phyloP scores from a whole-genome alignment of 2,113 vertebrate genomes.

The Neolamprologus modestus region DNA sequence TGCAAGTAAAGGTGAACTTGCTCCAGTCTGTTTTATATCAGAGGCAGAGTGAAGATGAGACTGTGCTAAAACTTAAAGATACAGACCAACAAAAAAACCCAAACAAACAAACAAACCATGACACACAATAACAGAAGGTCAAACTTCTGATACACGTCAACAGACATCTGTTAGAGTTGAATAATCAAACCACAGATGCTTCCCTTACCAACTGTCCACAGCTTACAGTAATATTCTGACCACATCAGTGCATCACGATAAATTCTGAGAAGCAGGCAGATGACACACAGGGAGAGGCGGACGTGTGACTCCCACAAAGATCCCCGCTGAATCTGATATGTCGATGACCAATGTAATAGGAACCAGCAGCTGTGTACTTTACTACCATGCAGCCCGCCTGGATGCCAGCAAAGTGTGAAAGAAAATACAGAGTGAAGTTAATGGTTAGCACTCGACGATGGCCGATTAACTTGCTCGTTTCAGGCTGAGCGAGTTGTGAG shows the following conservation, averaged over 20 bases:
- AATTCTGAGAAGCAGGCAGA: slow-evolving; percentile 52
- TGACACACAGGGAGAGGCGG: slow-evolving; percentile 47
- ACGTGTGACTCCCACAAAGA: slow-evolving; percentile 38
- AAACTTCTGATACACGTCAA: background rate
- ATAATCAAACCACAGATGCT: background rate
- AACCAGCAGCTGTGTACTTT: slow-evolving; percentile 29
- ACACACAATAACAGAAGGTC: background rate
- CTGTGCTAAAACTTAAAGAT: background rate
- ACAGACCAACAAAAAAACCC: rapidly evolving
- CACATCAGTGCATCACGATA: slow-evolving; percentile 1
- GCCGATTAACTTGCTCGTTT: background rate
- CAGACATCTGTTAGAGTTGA: background rate
- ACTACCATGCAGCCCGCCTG: background rate
- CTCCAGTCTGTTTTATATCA: slow-evolving; percentile 13
- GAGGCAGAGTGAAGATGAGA: background rate
- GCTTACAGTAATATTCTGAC: background rate
- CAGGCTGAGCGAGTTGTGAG: slow-evolving; percentile 6
- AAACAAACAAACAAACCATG: background rate
- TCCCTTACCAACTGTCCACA: background rate
- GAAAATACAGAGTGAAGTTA: slow-evolving; percentile 2
- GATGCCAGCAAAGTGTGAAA: slow-evolving; percentile 34
- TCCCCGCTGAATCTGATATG: slow-evolving; percentile 26
- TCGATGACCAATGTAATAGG: slow-evolving; percentile 10
- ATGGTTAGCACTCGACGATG: background rate
- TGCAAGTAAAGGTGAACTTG: slow-evolving; percentile 38